A percentile compares a stretch with the other conserved stretches of the same genome.
These are phyloP conservation scores for Serripes groenlandicus DNA, from an alignment of 2,888 invertebrate genomes.

Conservation along the genomic window DNA sequence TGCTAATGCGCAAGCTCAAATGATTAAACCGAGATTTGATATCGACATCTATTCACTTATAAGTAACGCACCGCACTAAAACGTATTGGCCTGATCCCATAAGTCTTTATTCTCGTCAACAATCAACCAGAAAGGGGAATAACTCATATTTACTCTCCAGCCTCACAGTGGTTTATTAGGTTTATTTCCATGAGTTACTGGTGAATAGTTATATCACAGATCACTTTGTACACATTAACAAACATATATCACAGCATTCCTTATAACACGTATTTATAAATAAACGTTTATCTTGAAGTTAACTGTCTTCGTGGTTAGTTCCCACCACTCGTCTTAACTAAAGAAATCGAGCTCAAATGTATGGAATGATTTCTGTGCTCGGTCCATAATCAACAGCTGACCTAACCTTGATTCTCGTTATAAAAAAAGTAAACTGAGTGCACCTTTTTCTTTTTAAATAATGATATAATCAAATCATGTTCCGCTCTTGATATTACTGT, in stretches of 20 bases:
- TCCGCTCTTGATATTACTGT: no score
- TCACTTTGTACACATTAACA: constrained; percentile 11
- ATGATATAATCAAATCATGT: no score
- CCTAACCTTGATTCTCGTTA: background rate
- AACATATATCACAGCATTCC: constrained; percentile 19
- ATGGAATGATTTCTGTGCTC: background rate
- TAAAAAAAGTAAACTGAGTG: no score
- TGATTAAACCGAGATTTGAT: no score
- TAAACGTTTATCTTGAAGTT: background rate
- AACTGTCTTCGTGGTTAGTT: background rate
- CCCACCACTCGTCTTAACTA: background rate
- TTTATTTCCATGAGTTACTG: background rate
- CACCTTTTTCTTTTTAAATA: no score
- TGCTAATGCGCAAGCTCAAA: no score
- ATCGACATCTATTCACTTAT: no score
- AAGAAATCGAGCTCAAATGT: background rate
- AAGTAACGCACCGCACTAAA: no score
- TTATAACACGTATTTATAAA: background rate
- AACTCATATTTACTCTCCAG: background rate
- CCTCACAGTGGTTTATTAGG: background rate
- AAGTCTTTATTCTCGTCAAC: no score
- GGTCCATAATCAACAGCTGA: background rate
- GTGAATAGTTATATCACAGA: constrained; percentile 13
- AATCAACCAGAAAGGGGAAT: no score
- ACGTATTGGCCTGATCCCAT: no score